Percentiles rank a stretch among this genome's conserved stretches.
These are phyloP conservation scores for Zosterops borbonicus DNA, from an alignment of 2,113 vertebrate species.

Conservation along the genomic window DNA sequence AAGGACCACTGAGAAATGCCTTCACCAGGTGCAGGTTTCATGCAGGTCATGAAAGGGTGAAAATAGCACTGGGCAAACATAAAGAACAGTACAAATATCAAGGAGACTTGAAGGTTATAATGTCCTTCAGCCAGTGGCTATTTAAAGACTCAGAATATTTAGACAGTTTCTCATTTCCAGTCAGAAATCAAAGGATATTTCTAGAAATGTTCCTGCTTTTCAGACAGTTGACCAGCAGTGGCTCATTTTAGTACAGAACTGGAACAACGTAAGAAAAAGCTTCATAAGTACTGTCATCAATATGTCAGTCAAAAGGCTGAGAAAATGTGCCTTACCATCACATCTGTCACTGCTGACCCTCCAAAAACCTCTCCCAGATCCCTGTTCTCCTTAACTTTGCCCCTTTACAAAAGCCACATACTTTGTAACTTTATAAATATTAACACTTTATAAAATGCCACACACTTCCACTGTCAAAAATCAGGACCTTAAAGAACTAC, in stretches of 20 bases:
- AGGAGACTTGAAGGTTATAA: background rate
- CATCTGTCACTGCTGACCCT: background rate
- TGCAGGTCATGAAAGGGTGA: background rate
- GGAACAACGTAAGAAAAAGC: background rate
- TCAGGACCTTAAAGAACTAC: background rate
- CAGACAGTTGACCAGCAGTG: background rate
- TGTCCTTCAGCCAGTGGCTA: background rate
- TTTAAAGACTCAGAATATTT: conserved; percentile 14
- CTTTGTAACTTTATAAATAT: background rate
- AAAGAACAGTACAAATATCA: background rate
- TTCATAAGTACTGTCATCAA: background rate
- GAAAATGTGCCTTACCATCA: background rate
- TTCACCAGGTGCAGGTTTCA: background rate
- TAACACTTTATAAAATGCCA: background rate
- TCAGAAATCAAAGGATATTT: conserved; percentile 2
- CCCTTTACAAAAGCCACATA: background rate
- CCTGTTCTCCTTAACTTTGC: background rate
- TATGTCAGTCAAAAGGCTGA: background rate
- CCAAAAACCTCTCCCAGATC: background rate
- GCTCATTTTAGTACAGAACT: background rate
- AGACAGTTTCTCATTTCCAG: conserved; percentile 17
- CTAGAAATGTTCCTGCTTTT: background rate
- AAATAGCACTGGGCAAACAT: background rate
- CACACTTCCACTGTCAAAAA: background rate
- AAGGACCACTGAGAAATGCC: background rate